These are phyloP conservation scores for Chironomus tepperi DNA, from an alignment of 1,140 invertebrate species.

Conservation along the genomic window DNA sequence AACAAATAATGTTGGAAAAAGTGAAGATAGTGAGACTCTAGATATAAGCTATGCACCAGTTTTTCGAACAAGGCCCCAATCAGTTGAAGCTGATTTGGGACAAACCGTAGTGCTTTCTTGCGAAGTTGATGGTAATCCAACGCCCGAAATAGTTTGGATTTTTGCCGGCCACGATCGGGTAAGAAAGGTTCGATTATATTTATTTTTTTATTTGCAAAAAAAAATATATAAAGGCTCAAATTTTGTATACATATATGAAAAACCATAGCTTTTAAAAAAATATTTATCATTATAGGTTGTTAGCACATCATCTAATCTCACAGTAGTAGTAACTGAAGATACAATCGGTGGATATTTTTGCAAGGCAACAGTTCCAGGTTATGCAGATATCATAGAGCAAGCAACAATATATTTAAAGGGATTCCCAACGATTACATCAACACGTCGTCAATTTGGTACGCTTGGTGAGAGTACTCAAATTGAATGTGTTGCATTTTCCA, in stretches of 20 bases:
- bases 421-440: slow-evolving; percentile 73
- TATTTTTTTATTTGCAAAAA: not conserved
- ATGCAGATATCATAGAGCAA: slow-evolving; percentile 72
- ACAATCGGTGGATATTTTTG: slow-evolving; percentile 81
- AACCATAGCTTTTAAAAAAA: too few relatives aligned
- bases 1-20: slow-evolving; percentile 66
- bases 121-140: slow-evolving; percentile 70
- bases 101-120: slow-evolving; percentile 60
- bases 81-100: slow-evolving; percentile 60
- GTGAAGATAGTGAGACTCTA: slow-evolving; percentile 62
- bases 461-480: slow-evolving; percentile 70
- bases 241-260: too few relatives aligned
- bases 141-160: slow-evolving; percentile 65
- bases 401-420: slow-evolving; percentile 78
- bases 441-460: slow-evolving; percentile 66
- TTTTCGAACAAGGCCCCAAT: slow-evolving; percentile 54
- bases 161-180: slow-evolving; percentile 55
- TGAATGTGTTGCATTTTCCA: slow-evolving; percentile 79
- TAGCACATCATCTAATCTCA: slow-evolving; percentile 64
- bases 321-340: slow-evolving; percentile 61
- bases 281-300: slow-evolving; percentile 45
- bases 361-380: slow-evolving; percentile 74
- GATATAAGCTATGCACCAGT: slow-evolving; percentile 65
- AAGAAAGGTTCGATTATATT: slow-evolving; percentile 41
- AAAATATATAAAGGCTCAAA: too few relatives aligned